These are phyloP conservation scores for Daktulosphaira vitifoliae DNA, from an alignment of 1,140 invertebrate genomes.

Conservation along the genomic window DNA sequence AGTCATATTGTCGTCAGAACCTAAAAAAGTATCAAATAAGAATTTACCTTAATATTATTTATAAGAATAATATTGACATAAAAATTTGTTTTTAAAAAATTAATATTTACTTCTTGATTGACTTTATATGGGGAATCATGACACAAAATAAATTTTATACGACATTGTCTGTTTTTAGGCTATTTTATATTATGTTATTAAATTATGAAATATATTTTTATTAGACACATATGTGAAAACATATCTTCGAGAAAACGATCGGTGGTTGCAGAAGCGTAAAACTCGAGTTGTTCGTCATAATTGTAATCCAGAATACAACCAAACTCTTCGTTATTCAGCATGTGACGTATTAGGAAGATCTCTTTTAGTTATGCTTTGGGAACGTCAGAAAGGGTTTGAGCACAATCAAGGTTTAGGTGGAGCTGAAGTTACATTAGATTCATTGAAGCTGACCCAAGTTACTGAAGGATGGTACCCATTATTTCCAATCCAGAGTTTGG, in stretches of 20 bases:
- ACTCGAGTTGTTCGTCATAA: slow-evolving; percentile 70
- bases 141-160: no score
- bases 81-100: no score
- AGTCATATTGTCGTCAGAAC: no score
- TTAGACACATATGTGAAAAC: slow-evolving; percentile 90
- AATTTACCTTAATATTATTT: no score
- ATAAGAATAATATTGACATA: no score
- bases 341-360: slow-evolving; percentile 75
- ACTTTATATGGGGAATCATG: no score
- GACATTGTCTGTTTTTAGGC: no score
- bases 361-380: slow-evolving; percentile 82
- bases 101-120: no score
- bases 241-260: slow-evolving; percentile 76
- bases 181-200: no score
- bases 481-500: slow-evolving; percentile 66
- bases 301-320: slow-evolving; percentile 71
- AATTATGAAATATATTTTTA: no score
- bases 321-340: slow-evolving; percentile 77
- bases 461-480: slow-evolving; percentile 83
- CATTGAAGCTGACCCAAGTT: slow-evolving; percentile 63
- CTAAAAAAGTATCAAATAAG: no score
- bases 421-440: slow-evolving; percentile 70
- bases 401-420: slow-evolving; percentile 81
- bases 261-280: slow-evolving; percentile 82
- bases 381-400: slow-evolving; percentile 73